Evolutionary conservation across 2,888 invertebrate species (phyloP).

Genomic region (Diaphora mendica): DNA sequence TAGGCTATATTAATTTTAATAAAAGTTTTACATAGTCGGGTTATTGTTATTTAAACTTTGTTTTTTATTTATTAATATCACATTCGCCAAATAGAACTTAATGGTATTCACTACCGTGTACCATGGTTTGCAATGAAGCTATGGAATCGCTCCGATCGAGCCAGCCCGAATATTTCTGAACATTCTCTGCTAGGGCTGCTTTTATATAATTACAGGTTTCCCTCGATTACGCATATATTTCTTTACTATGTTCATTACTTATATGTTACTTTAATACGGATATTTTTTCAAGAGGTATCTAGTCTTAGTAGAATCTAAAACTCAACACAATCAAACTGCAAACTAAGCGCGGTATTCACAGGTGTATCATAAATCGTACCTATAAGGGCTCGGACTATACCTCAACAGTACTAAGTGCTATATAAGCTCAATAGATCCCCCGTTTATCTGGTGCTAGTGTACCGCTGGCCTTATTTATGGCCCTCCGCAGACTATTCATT

Average conservation of each 20-base stretch:
- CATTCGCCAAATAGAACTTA: no score
- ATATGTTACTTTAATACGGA: not conserved
- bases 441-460: slow-evolving; percentile 77
- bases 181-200: no score
- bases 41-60: no score
- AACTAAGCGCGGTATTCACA: slow-evolving; percentile 61
- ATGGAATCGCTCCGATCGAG: no score
- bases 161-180: no score
- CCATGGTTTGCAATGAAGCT: no score
- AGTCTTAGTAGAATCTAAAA: slow-evolving; percentile 23
- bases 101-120: no score
- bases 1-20: no score
- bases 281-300: not conserved
- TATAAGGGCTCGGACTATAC: slow-evolving; percentile 65
- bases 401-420: slow-evolving; percentile 70
- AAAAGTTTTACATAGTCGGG: no score
- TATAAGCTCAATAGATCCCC: slow-evolving; percentile 80
- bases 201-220: not conserved
- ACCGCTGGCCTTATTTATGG: slow-evolving; percentile 72
- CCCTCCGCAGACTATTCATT: slow-evolving; percentile 76
- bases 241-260: no score
- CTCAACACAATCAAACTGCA: slow-evolving; percentile 48
- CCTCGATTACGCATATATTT: not conserved
- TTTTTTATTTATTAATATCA: no score
- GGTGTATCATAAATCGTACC: slow-evolving; percentile 70